Evolutionary conservation across 64 coral and sea anemone genomes (phyloP), one percentile per base, ranked within the genome.

Genomic region (Montipora efflorescens): DNA sequence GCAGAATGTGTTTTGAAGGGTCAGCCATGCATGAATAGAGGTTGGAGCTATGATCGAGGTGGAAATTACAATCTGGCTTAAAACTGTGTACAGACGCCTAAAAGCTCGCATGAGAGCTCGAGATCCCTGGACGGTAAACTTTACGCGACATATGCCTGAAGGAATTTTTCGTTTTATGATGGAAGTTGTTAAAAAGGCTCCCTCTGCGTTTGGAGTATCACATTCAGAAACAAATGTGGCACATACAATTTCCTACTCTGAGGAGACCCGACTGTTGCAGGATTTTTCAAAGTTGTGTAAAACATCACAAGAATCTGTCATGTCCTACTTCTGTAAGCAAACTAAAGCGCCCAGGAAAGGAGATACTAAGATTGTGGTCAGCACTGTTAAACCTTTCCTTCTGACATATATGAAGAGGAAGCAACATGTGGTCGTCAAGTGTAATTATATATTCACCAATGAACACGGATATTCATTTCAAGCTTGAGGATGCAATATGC

Each of bases 371-470:
- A 18, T 87, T 55, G 16, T 53, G 18, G 64, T 87, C 72, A 87
- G 28, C 1, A 2, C 16, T 18, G 84, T 49, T 74, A 87, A 87
- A 36, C 84, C 84, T 55, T 87, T 87, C 57, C 19, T 75, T 7
- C 48, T 87, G 67, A 74, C 84, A 28, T 87, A 87, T 52, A 53
- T 87, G 67, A 74, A 87, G 67, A 52, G 68, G 84, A 87, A 87
- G 18, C 50, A 75, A 90, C 89, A 80, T 23, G 76, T 90, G 58
- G n/a, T 90, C 61, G 22, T 90, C 9, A 90, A 53, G 43, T 90
- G 89, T 19, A 61, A 90, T 71, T 90, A 90, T 14, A 90, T 8
- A 11, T 90, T 90, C 61, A 90, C 77, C 13, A 90, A 90, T 90
- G 77, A 80, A 80, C 59, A 80, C 43, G 76, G 89, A 6, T 80